Evolutionary conservation across 2,113 vertebrate species (phyloP).

Genomic region (Elachura formosa): DNA sequence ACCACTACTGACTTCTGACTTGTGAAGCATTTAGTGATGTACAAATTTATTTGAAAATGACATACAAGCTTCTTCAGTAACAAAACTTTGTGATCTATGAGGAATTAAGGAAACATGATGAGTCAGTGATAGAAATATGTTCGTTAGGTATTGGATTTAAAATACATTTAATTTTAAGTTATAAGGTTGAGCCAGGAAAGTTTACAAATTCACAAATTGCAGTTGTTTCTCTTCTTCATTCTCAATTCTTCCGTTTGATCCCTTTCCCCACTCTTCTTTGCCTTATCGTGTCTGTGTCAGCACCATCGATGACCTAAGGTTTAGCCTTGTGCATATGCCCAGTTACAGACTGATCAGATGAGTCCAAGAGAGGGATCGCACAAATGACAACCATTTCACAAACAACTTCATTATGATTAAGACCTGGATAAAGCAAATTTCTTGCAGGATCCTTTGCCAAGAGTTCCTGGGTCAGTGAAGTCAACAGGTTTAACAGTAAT

Average conservation of each 20-base stretch:
- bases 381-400: neutral
- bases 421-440: neutral
- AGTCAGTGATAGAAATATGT: neutral
- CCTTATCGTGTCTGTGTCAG: neutral
- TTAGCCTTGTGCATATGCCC: neutral
- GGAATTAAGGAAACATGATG: neutral
- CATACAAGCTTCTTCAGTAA: neutral
- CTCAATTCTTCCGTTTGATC: neutral
- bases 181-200: neutral
- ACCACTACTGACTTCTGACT: neutral
- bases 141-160: neutral
- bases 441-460: neutral
- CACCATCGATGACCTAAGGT: rapidly evolving
- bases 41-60: neutral
- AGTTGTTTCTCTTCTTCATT: neutral
- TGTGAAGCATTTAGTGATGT: neutral
- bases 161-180: neutral
- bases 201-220: neutral
- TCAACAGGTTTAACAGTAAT: neutral
- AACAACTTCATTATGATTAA: neutral
- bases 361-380: neutral
- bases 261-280: neutral
- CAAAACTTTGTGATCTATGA: neutral
- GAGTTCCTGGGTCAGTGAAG: neutral
- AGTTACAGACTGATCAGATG: neutral